phyloP scores from a whole-genome alignment of 2,113 vertebrate species.

The Oenanthe melanoleuca region DNA sequence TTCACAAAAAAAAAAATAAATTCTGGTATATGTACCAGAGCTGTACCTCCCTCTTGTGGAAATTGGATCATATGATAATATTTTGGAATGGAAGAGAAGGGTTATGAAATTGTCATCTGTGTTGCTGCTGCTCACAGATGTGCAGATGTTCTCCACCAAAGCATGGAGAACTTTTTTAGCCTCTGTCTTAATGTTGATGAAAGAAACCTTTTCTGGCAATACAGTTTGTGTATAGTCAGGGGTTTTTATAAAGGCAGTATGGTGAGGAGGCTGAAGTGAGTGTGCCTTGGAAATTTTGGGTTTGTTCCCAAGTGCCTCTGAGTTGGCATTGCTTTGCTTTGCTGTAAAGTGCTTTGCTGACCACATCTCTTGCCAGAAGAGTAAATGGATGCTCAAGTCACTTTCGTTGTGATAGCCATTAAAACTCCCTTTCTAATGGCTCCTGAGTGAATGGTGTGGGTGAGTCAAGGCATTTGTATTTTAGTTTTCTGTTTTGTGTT shows the following conservation, averaged over 20 bases:
- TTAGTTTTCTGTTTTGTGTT: not conserved
- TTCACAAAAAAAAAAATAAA: not conserved
- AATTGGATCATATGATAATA: not conserved
- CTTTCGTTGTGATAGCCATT: not conserved
- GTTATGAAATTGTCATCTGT: not conserved
- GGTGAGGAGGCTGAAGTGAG: not conserved
- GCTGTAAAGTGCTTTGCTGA: not conserved
- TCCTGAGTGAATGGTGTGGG: not conserved
- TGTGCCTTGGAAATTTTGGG: too few species aligned
- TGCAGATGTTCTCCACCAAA: not conserved
- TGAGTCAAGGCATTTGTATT: not conserved
- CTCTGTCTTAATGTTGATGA: not conserved
- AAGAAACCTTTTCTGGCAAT: not conserved
- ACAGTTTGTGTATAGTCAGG: not conserved
- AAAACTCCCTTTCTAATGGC: not conserved
- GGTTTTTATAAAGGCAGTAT: not conserved
- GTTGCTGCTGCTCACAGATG: not conserved
- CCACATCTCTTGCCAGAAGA: not conserved
- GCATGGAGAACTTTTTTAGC: not conserved
- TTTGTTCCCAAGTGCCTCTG: not conserved
- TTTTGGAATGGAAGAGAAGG: not conserved
- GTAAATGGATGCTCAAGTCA: not conserved
- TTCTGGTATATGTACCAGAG: not conserved
- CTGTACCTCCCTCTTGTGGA: conserved; percentile 29
- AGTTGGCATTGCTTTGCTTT: not conserved